A percentile compares a stretch with the other conserved stretches of the same genome.
phyloP scores from a whole-genome alignment of 2,797 vertebrate species.

The Steatocranus sp. region DNA sequence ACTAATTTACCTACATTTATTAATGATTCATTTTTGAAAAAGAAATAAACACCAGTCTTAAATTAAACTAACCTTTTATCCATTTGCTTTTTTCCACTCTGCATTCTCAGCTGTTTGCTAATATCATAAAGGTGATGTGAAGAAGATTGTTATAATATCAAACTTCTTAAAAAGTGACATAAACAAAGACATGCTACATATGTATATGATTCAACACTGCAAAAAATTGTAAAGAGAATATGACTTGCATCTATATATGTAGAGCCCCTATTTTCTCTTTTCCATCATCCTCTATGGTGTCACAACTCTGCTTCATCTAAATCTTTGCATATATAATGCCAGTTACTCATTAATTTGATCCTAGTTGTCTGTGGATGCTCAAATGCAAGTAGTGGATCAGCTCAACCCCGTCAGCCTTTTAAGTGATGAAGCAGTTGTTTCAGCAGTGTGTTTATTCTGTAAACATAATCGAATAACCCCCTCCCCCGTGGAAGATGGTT shows the following conservation, averaged over 20 bases:
- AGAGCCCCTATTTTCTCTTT: not conserved
- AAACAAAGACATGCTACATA: not conserved
- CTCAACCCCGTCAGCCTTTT: not conserved
- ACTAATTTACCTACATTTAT: not conserved
- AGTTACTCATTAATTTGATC: not conserved
- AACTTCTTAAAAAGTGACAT: not conserved
- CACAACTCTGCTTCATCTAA: rapidly evolving
- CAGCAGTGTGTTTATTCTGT: not conserved
- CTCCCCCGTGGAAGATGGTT: not conserved
- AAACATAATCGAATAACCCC: not conserved
- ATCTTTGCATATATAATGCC: not conserved
- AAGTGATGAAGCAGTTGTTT: not conserved
- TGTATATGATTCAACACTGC: not conserved
- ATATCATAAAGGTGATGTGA: not conserved
- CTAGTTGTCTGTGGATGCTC: not conserved
- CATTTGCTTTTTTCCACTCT: not conserved
- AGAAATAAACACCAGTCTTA: not conserved
- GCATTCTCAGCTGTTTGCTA: not conserved
- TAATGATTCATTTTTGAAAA: not conserved
- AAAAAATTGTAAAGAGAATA: not conserved
- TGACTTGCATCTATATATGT: not conserved
- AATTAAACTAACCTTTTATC: not conserved
- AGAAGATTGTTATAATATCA: not conserved
- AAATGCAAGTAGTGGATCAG: not conserved
- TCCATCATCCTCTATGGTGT: not conserved